phyloP scores from a whole-genome alignment of 2,797 vertebrate genomes.

The Lemur catta region DNA sequence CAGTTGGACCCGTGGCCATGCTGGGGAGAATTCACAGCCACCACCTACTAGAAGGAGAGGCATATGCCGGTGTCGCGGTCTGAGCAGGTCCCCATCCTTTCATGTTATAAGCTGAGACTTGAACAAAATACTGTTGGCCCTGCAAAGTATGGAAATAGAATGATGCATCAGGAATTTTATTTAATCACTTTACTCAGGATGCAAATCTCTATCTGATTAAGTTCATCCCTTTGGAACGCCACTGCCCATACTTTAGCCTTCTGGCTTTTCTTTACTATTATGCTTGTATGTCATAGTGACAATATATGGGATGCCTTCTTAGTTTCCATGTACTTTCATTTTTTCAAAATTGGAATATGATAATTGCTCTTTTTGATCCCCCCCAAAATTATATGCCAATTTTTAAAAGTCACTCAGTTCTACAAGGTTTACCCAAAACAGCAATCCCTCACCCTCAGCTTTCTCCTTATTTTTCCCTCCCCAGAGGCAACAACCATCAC shows the following conservation, averaged over 20 bases:
- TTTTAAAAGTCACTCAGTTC: neutral
- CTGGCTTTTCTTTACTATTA: neutral
- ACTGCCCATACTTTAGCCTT: neutral
- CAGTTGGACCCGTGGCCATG: neutral
- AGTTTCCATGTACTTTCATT: neutral
- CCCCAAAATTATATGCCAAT: neutral
- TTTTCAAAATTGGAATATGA: neutral
- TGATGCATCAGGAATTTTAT: neutral
- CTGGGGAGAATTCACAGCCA: conserved; percentile 34
- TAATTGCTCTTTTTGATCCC: neutral
- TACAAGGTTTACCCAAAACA: neutral
- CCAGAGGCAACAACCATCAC: neutral
- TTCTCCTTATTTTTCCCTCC: neutral
- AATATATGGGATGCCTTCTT: neutral
- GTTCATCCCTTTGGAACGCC: neutral
- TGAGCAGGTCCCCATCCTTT: conserved; percentile 95
- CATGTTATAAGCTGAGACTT: conserved; percentile 95
- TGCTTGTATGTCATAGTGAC: neutral
- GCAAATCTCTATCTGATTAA: neutral
- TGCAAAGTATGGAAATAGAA: conserved; percentile 80
- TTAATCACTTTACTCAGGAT: conserved; percentile 16
- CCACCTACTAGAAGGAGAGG: conserved; percentile 94
- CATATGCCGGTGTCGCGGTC: conserved; percentile 88
- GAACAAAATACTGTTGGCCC: conserved; percentile 92
- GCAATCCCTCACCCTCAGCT: neutral